Evolutionary conservation across 1,140 invertebrate species (phyloP).

Genomic region (Hetaerina americana): DNA sequence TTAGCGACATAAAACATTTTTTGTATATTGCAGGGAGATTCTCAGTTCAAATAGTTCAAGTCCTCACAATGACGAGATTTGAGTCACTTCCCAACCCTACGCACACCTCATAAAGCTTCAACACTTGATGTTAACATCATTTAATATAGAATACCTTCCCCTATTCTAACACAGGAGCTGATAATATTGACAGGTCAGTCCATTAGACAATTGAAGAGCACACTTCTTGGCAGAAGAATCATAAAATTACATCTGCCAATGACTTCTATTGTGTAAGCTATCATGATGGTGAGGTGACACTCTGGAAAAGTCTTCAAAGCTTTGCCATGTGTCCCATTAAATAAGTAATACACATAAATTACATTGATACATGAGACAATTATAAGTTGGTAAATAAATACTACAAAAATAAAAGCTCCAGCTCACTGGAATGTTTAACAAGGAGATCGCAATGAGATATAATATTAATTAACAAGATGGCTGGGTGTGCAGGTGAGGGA

Average conservation of each 20-base stretch:
- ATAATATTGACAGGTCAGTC: neutral
- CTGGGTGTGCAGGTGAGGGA: constrained; percentile 5
- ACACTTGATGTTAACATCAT: constrained; percentile 2
- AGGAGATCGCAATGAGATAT: constrained; percentile 4
- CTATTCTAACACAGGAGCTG: constrained; percentile 9
- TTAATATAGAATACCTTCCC: constrained; percentile 11
- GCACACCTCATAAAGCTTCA: neutral
- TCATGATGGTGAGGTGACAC: neutral
- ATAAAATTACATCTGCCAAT: constrained; percentile 11
- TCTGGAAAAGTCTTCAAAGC: neutral
- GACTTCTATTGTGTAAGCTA: neutral
- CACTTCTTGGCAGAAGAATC: constrained; percentile 11
- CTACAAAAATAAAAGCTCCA: constrained; percentile 8
- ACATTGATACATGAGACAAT: constrained; percentile 5
- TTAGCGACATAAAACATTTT: constrained; percentile 8
- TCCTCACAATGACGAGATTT: constrained; percentile 7
- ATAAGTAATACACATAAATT: constrained; percentile 7
- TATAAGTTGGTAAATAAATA: constrained; percentile 7
- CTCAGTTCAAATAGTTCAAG: neutral
- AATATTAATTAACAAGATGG: constrained; percentile 9
- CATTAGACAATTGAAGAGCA: constrained; percentile 11
- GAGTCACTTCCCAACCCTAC: neutral
- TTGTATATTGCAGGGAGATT: constrained; percentile 14
- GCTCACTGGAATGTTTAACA: constrained; percentile 7
- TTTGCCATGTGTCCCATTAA: constrained; percentile 1